phyloP scores from a whole-genome alignment of 2,113 vertebrate species.

The Dryoscopus gambensis region DNA sequence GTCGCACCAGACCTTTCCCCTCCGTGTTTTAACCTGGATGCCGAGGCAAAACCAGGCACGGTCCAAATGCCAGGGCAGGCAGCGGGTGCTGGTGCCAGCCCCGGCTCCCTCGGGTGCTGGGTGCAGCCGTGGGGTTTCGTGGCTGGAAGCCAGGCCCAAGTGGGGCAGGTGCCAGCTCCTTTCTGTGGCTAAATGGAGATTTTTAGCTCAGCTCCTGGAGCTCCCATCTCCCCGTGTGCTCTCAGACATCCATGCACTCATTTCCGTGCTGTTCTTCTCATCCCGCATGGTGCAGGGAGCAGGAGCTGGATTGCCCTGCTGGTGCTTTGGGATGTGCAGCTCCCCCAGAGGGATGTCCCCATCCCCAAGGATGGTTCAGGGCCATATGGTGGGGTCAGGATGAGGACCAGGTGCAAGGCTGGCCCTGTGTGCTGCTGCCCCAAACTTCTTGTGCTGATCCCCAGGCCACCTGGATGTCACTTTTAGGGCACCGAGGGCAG shows the following conservation, averaged over 20 bases:
- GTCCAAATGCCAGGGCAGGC: background rate
- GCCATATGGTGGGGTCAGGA: rapidly evolving
- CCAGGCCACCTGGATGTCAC: background rate
- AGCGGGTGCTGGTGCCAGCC: background rate
- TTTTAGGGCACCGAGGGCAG: background rate
- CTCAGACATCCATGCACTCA: background rate
- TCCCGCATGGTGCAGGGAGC: background rate
- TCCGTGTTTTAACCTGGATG: background rate
- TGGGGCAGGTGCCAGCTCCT: slow-evolving; percentile 22
- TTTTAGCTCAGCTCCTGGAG: slow-evolving; percentile 26
- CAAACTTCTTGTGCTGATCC: background rate
- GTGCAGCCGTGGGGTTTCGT: background rate
- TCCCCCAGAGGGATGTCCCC: background rate
- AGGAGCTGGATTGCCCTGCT: background rate
- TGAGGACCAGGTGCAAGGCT: background rate
- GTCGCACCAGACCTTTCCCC: background rate
- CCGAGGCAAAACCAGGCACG: rapidly evolving
- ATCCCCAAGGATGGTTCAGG: too few species aligned
- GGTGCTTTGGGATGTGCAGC: background rate
- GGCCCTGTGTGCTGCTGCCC: background rate
- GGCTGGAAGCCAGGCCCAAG: background rate
- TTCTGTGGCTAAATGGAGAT: background rate
- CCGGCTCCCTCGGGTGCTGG: background rate
- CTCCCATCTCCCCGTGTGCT: background rate
- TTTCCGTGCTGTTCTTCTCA: background rate